These are phyloP conservation scores for Sorex maritimensis DNA, from an alignment of 2,797 vertebrate species.

Conservation along the genomic window DNA sequence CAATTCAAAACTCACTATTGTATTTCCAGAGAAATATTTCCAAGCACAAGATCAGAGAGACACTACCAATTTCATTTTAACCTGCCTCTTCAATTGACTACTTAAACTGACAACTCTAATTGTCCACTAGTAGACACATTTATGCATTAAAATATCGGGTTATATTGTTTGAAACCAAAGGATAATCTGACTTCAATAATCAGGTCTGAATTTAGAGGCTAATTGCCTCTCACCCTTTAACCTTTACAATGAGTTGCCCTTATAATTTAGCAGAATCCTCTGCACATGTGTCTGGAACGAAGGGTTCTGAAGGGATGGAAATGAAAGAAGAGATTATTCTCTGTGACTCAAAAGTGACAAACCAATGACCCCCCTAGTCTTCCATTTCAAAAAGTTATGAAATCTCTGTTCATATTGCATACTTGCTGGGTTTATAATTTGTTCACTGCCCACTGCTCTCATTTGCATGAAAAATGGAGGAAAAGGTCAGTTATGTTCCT, in stretches of 20 bases:
- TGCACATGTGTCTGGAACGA: conserved; percentile 72
- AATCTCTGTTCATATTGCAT: background rate
- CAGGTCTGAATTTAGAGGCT: conserved; percentile 86
- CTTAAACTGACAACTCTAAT: conserved; percentile 88
- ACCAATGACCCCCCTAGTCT: conserved; percentile 25
- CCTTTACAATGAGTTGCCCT: conserved; percentile 84
- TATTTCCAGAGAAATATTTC: conserved; percentile 87
- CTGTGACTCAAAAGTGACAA: conserved; percentile 70
- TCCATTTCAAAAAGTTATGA: conserved; percentile 74
- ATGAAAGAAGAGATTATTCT: conserved; percentile 73
- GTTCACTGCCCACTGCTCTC: background rate
- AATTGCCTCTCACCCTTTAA: conserved; percentile 88
- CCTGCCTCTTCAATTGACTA: conserved; percentile 84
- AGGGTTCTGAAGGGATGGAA: conserved; percentile 66
- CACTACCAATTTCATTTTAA: conserved; percentile 86
- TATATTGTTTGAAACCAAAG: conserved; percentile 87
- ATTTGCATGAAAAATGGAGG: conserved; percentile 60
- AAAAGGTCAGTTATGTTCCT: conserved; percentile 8
- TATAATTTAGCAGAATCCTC: conserved; percentile 84
- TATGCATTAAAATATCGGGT: conserved; percentile 86
- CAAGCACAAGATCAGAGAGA: conserved; percentile 85
- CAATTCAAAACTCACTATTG: conserved; percentile 79
- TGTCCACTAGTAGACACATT: conserved; percentile 85
- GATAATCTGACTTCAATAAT: conserved; percentile 86
- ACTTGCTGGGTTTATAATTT: conserved; percentile 65